Evolutionary conservation across 2,113 vertebrate genomes (phyloP).

Genomic region (Zosterops pallidus): DNA sequence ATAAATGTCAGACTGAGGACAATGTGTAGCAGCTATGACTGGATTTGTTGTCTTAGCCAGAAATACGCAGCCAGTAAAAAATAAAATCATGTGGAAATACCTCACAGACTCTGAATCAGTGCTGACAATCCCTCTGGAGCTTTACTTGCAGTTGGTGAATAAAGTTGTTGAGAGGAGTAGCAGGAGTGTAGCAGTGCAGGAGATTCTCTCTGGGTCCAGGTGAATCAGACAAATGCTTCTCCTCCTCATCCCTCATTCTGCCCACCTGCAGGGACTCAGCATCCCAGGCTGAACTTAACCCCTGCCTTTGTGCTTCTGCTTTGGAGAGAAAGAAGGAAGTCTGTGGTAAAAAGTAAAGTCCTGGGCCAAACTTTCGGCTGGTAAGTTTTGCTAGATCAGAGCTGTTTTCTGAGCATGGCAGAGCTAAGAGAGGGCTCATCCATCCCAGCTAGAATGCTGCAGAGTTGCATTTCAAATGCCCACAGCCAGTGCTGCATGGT

Average conservation of each 20-base stretch:
- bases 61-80: neutral
- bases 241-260: neutral
- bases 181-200: neutral
- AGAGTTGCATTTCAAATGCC: neutral
- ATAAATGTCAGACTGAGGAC: neutral
- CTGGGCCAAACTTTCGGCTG: neutral
- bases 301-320: neutral
- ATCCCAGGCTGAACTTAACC: neutral
- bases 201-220: neutral
- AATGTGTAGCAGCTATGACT: slow-evolving; percentile 39
- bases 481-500: neutral
- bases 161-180: neutral
- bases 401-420: neutral
- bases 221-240: neutral
- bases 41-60: slow-evolving; percentile 20
- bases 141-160: neutral
- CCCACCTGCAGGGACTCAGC: neutral
- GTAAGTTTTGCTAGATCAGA: neutral
- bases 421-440: neutral
- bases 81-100: neutral
- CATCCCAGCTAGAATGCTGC: neutral
- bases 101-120: neutral
- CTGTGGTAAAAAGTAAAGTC: neutral
- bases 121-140: neutral
- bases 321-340: neutral